Evolutionary conservation across 2,113 vertebrate genomes (phyloP), one percentile per base, ranked within the genome.

Genomic region (Nothobranchius kuhntae): DNA sequence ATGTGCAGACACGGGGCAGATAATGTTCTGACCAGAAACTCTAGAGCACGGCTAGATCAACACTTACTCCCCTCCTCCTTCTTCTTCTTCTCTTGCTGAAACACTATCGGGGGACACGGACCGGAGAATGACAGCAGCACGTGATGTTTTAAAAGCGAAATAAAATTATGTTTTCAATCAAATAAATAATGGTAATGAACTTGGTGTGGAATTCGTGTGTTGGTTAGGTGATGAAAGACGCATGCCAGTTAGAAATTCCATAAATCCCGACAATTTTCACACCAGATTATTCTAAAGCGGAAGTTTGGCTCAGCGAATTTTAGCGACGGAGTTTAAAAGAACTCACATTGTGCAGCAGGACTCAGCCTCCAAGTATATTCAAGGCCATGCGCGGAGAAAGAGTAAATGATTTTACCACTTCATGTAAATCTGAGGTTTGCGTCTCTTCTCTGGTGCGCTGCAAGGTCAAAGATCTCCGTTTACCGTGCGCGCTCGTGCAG

Each of bases 1-100:
- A 93, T 93, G 93, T 94, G 91, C 93, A 92, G 91, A 93, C 93
- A 90, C 70, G 80, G 75, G 75, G 83, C 91, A 94, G 91, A 94
- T 93, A 93, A 92, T 93, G 90, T 92, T 92, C 91, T 91, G 90
- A 92, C 90, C 85, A 91, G 93, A 92, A 91, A 93, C 91, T 90
- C 87, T 87, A 93, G 87, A 91, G 89, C 88, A 38, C 78, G 86
- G 84, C 85, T 83, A 86, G 90, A 88, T 89, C 89, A 87, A 89
- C 89, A 83, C 87, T 86, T 86, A 80, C 75, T 86, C 84, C 70
- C 55, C 47, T 48, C 6, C 47, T 50, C 7, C 47, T 50, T 17
- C 73, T 79, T 77, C 65, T 77, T 81, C 78, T 81, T 60, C 61
- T 71, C 59, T 56, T 72, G 11, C 60, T 69, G 75, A 66, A 71